Evolutionary conservation across 2,797 vertebrate genomes (phyloP).

Genomic region (Dromococcyx pavoninus): DNA sequence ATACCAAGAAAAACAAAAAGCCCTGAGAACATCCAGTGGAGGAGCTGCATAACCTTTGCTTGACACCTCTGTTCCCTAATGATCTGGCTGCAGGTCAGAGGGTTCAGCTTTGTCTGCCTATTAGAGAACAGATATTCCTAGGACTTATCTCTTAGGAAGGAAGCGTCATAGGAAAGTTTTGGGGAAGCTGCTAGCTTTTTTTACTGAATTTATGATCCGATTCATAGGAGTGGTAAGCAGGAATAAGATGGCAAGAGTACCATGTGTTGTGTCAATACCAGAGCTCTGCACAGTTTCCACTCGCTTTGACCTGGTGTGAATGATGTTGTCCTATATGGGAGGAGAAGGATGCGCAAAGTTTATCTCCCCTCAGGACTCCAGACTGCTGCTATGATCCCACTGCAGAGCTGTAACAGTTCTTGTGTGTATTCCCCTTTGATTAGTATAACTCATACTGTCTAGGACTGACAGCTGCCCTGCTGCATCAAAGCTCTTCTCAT

Average conservation of each 20-base stretch:
- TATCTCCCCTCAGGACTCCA: neutral
- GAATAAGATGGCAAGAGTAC: neutral
- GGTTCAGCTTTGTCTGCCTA: neutral
- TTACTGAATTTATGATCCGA: neutral
- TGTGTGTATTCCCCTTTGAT: too few species aligned
- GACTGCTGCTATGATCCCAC: neutral
- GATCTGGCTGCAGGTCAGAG: neutral
- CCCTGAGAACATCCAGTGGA: neutral
- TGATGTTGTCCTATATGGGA: neutral
- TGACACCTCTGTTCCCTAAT: neutral
- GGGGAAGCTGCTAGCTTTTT: neutral
- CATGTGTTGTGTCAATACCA: neutral
- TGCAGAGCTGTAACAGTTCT: too few species aligned
- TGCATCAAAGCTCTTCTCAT: neutral
- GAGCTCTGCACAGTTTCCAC: neutral
- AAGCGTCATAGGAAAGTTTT: neutral
- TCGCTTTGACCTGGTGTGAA: neutral
- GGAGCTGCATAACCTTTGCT: neutral
- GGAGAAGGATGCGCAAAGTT: neutral
- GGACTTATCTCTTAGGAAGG: neutral
- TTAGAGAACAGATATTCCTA: neutral
- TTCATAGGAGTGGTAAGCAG: neutral
- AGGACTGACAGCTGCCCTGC: neutral
- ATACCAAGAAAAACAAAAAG: neutral
- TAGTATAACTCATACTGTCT: neutral